phyloP scores from a whole-genome alignment of 1,140 invertebrate genomes.

The Drosophila carrolli region DNA sequence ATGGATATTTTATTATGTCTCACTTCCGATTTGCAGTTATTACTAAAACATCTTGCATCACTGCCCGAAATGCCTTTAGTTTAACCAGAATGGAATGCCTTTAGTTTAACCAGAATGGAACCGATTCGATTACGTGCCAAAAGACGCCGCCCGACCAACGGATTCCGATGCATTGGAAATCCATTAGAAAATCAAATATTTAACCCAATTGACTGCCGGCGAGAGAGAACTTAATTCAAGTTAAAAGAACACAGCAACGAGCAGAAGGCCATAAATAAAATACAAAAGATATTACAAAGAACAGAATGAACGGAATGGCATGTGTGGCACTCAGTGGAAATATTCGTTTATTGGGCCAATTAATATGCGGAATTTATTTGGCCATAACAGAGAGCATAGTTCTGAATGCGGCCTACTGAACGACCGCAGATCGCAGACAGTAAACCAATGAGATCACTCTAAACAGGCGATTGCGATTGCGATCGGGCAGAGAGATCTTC shows the following conservation, averaged over 20 bases:
- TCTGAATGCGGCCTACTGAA: neutral
- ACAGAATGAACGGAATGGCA: slow-evolving; percentile 3
- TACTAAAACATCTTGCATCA: slow-evolving; percentile 1
- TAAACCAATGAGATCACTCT: slow-evolving; percentile 28
- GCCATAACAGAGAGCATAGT: slow-evolving; percentile 27
- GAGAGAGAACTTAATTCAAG: slow-evolving; percentile 33
- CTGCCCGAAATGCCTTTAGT: neutral
- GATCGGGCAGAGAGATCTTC: neutral
- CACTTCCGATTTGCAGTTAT: neutral
- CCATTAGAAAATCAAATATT: slow-evolving; percentile 54
- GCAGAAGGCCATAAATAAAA: slow-evolving; percentile 16
- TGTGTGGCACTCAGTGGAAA: slow-evolving; percentile 34
- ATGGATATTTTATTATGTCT: neutral
- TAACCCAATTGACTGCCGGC: slow-evolving; percentile 36
- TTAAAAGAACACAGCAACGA: slow-evolving; percentile 30
- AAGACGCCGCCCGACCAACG: neutral
- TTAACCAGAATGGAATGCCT: slow-evolving; percentile 4
- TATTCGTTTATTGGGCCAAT: slow-evolving; percentile 47
- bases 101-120: neutral
- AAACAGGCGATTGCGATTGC: neutral
- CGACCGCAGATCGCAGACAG: slow-evolving; percentile 5
- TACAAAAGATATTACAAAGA: slow-evolving; percentile 33
- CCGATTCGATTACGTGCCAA: slow-evolving; percentile 27
- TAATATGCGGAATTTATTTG: slow-evolving; percentile 42
- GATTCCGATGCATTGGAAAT: slow-evolving; percentile 41